A percentile compares a stretch with the other conserved stretches of the same genome.
phyloP scores from a whole-genome alignment of 2,797 vertebrate genomes.

The Sphenopsis melanotis region DNA sequence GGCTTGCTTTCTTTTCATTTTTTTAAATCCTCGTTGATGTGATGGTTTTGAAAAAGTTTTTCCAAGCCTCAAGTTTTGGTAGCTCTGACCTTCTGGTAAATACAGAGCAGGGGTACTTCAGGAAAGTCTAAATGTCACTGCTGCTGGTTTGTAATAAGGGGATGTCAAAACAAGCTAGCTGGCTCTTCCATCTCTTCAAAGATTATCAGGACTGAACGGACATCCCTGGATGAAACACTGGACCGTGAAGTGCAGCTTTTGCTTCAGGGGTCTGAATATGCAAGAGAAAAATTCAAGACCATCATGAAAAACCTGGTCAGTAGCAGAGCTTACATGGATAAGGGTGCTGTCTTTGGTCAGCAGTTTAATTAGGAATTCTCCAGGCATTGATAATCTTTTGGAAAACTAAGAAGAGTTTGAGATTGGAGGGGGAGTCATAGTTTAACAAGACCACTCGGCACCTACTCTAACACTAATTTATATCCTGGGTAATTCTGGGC shows the following conservation, averaged over 20 bases:
- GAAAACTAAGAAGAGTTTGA: not conserved
- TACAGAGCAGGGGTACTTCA: not conserved
- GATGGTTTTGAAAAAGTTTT: not conserved
- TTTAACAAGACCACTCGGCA: not conserved
- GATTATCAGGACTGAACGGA: constrained; percentile 24
- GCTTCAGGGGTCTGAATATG: constrained; percentile 78
- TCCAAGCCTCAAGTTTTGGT: not conserved
- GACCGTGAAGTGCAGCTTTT: constrained; percentile 82
- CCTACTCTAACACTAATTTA: not conserved
- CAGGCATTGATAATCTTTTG: not conserved
- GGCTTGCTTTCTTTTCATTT: not conserved
- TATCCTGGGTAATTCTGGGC: not conserved
- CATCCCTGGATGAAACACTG: constrained; percentile 73
- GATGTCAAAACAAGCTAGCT: not conserved
- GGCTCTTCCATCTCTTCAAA: not conserved
- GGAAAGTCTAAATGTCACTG: constrained; percentile 32
- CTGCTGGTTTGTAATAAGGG: not conserved
- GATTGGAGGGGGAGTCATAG: not conserved
- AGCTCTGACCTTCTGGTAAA: constrained; percentile 23
- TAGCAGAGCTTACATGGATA: not conserved
- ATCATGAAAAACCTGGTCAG: constrained; percentile 79
- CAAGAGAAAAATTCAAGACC: constrained; percentile 74
- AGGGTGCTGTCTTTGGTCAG: not conserved
- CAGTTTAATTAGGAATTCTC: not conserved
- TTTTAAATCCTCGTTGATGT: not conserved